Percentiles rank a stretch among this genome's conserved stretches.
Evolutionary conservation across 2,113 vertebrate genomes (phyloP).

Genomic region (Silurus asotus): DNA sequence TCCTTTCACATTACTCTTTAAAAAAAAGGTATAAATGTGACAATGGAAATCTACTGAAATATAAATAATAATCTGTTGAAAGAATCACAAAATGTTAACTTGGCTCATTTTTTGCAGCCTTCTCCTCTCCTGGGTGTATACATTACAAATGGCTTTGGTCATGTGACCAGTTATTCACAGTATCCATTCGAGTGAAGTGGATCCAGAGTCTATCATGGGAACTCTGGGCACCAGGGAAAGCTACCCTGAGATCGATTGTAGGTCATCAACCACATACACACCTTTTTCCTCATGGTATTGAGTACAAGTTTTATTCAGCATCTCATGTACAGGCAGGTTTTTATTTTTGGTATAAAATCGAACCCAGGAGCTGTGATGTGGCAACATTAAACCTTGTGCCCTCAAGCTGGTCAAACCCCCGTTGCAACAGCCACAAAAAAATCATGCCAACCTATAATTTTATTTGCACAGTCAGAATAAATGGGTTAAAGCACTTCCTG

Average conservation of each 20-base stretch:
- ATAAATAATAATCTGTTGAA: background rate
- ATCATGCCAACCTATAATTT: slow-evolving; percentile 1
- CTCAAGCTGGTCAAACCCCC: background rate
- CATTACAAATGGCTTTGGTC: background rate
- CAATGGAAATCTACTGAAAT: background rate
- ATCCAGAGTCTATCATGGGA: background rate
- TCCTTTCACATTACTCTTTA: background rate
- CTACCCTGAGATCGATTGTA: background rate
- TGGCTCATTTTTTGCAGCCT: background rate
- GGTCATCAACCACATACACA: background rate
- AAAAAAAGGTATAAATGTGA: background rate
- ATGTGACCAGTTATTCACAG: background rate
- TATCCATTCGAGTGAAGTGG: background rate
- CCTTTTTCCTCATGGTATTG: background rate
- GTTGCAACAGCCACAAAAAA: background rate
- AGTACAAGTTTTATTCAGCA: background rate
- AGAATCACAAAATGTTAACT: background rate
- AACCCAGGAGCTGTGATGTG: background rate
- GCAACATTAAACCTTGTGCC: background rate
- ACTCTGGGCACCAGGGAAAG: background rate
- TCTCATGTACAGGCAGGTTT: background rate
- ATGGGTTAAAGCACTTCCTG: background rate
- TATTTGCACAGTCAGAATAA: background rate
- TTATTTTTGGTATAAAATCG: background rate
- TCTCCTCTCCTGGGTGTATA: background rate